These are phyloP conservation scores for Phortica variegata DNA, from an alignment of 1,140 invertebrate genomes.

Conservation along the genomic window DNA sequence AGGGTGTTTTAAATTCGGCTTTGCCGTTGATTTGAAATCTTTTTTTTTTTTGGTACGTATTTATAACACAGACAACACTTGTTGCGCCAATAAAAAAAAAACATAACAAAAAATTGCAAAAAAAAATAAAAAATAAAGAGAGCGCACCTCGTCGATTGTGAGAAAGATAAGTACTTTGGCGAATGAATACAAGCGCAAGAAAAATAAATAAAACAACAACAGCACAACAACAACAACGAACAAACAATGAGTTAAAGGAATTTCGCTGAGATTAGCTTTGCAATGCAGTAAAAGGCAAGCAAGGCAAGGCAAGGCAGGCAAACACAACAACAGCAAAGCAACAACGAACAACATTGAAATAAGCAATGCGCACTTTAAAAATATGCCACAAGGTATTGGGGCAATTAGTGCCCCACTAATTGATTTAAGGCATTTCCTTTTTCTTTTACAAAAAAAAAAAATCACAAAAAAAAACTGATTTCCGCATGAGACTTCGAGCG, in stretches of 20 bases:
- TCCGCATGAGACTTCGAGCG: slow-evolving; percentile 38
- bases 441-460: slow-evolving; percentile 5
- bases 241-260: slow-evolving; percentile 52
- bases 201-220: slow-evolving; percentile 9
- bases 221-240: slow-evolving; percentile 1
- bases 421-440: slow-evolving; percentile 56
- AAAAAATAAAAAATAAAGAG: slow-evolving; percentile 12
- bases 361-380: slow-evolving; percentile 14
- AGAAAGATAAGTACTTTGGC: slow-evolving; percentile 39
- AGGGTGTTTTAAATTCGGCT: too few species aligned
- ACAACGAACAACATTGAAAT: slow-evolving; percentile 34
- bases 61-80: slow-evolving; percentile 21
- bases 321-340: background rate
- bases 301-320: background rate
- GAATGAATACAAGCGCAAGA: slow-evolving; percentile 14
- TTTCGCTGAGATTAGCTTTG: slow-evolving; percentile 39
- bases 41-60: slow-evolving; percentile 14
- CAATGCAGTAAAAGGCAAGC: background rate
- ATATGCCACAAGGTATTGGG: slow-evolving; percentile 56
- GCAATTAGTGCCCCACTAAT: slow-evolving; percentile 56
- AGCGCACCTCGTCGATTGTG: slow-evolving; percentile 38
- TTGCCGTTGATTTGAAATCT: too few species aligned
- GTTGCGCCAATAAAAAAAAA: slow-evolving; percentile 18
- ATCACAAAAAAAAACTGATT: slow-evolving; percentile 21
- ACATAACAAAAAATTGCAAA: background rate